Conservation (phyloP, 2,113 vertebrate species). For the Crotophaga sulcirostris region DNA sequence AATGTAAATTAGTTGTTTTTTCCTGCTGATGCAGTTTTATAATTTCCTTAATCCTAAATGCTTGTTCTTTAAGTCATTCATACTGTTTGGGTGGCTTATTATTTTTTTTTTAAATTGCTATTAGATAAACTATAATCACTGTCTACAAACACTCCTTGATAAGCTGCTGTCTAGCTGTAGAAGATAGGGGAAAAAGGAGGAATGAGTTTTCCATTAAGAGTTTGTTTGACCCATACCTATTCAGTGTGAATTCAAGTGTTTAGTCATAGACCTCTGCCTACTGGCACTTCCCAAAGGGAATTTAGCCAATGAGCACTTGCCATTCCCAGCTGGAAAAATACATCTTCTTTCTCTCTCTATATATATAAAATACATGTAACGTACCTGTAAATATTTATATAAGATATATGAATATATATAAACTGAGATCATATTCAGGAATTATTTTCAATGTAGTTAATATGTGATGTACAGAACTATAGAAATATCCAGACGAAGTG, state of each 20-base stretch:
- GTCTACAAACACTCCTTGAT: neutral
- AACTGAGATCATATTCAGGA: neutral
- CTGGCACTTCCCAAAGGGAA: neutral
- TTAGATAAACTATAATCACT: neutral
- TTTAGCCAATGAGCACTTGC: neutral
- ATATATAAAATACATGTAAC: neutral
- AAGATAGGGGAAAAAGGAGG: neutral
- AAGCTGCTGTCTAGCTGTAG: neutral
- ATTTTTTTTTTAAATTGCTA: too few relatives aligned
- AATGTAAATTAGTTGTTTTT: neutral
- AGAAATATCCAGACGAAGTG: rapidly evolving
- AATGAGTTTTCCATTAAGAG: neutral
- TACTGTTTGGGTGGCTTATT: neutral
- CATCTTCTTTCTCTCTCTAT: neutral
- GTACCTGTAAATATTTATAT: neutral
- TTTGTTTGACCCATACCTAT: neutral
- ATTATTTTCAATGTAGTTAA: neutral
- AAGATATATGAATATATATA: neutral
- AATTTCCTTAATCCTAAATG: neutral
- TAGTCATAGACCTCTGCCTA: neutral
- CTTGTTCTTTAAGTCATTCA: neutral
- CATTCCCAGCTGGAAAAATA: neutral
- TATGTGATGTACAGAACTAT: neutral
- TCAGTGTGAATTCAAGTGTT: neutral
- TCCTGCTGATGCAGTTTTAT: neutral